These are phyloP conservation scores for Triops longicaudatus DNA, from an alignment of 1,140 invertebrate genomes.

Conservation along the genomic window DNA sequence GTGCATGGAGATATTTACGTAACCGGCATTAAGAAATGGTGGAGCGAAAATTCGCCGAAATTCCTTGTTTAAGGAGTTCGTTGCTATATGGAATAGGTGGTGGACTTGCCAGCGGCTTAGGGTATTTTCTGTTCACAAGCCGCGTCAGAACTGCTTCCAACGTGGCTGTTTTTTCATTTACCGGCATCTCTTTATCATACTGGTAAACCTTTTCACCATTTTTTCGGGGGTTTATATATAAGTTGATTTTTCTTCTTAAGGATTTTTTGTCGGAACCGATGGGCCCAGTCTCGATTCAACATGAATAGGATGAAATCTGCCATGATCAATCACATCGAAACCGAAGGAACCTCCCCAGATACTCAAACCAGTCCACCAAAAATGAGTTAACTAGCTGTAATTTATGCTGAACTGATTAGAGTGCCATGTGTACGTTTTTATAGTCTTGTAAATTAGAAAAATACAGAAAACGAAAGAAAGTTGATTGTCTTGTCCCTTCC, in stretches of 20 bases:
- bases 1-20: too few relatives aligned
- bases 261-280: not conserved
- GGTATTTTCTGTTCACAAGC: not conserved
- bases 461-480: too few relatives aligned
- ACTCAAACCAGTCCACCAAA: not conserved
- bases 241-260: not conserved
- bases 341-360: not conserved
- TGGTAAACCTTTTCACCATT: not conserved
- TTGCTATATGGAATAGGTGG: not conserved
- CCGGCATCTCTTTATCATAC: not conserved
- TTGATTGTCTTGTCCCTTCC: too few relatives aligned
- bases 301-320: constrained; percentile 1
- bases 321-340: not conserved
- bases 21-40: not conserved
- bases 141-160: not conserved
- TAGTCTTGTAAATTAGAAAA: too few relatives aligned
- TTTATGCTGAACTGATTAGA: too few relatives aligned
- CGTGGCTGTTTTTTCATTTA: not conserved
- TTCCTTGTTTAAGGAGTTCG: not conserved
- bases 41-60: not conserved
- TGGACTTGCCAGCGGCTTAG: not conserved
- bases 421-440: too few relatives aligned
- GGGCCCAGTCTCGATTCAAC: not conserved
- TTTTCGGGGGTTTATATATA: not conserved
- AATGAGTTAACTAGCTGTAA: too few relatives aligned